Base-by-base conservation (phyloP, 2,797 vertebrate species). In the Phataginus tetradactyla region DNA sequence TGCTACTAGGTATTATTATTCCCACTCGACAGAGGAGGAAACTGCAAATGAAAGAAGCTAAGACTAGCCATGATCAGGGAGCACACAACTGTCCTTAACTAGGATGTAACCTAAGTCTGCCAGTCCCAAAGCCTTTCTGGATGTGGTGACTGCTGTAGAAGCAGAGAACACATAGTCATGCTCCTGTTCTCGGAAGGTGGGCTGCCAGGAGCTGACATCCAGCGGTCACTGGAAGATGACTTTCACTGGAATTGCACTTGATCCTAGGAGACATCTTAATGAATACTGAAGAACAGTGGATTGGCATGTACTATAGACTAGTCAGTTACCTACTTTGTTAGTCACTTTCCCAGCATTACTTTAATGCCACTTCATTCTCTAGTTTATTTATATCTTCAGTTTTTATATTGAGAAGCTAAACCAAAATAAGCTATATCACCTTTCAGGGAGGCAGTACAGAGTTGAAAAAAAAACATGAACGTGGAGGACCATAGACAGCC, bases 41-140 rank as follows among this genome's bases (percentile, higher is more conserved):
- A 91, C 7, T 86, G 21, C 95, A 95, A 93, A 53, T 74, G 64
- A 89, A 83, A 71, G 55, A 96, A 92, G 88, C 86, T 32, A 66
- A 1, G 2, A 92, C 3, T 23, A 74, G 6, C 1, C 12, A 34
- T 13, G 25, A 27, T 49, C 12, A 88, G 55, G 94, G 12, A 92
- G 51, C 37, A 55, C n/a, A 71, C 20, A 57, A 91, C 61, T 34
- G 25, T 51, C 80, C 27, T 45, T 49, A 97, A 95, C 4, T 68
- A 20, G 55, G 57, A 81, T 72, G 42, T 27, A 37, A 85, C 9
- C 27, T 57, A 59, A 72, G 45, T 77, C 37, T 39, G 51, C 86
- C 63, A 81, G 78, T 90, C 68, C 39, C 84, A 72, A 91, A 90
- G 53, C 7, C 57, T 42, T 92, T 93, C 23, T 66, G 64, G 53